Conservation (phyloP, 2,113 vertebrate species). For the Menidia beryllina region DNA sequence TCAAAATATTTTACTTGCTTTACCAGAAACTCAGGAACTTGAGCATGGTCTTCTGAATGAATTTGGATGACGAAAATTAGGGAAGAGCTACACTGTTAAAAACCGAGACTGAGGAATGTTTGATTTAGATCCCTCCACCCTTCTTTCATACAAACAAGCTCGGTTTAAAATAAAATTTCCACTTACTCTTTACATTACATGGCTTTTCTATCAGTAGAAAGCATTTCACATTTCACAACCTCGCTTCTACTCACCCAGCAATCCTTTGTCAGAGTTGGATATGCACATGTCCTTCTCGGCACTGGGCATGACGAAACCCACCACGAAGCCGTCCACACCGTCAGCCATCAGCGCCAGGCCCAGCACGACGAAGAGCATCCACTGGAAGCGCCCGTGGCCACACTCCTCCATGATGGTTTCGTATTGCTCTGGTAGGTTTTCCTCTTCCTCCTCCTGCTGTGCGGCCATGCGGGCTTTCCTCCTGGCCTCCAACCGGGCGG, state of each 20-base stretch:
- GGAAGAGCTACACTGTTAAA: too few species aligned
- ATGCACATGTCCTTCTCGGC: constrained; percentile 99
- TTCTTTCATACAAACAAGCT: too few species aligned
- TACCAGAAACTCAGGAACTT: too few species aligned
- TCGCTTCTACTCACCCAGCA: constrained; percentile 89
- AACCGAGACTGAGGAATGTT: too few species aligned
- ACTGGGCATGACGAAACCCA: constrained; percentile 94
- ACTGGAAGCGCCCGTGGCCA: constrained; percentile 96
- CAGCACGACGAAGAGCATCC: constrained; percentile 93
- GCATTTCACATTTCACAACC: background rate
- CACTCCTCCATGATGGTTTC: constrained; percentile 97
- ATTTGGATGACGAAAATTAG: background rate
- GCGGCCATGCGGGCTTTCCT: constrained; percentile 89
- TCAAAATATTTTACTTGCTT: too few species aligned
- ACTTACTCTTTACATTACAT: too few species aligned
- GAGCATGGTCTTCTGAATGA: too few species aligned
- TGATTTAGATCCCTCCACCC: too few species aligned
- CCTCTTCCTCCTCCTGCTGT: constrained; percentile 86
- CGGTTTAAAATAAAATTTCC: too few species aligned
- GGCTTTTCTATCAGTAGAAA: too few species aligned
- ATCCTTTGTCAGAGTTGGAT: constrained; percentile 93
- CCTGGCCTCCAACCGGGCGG: constrained; percentile 87
- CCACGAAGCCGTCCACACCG: constrained; percentile 96
- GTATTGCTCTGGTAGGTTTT: constrained; percentile 91
- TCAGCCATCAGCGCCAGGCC: constrained; percentile 97